These are phyloP conservation scores for Solenopsis invicta DNA, from an alignment of 1,140 invertebrate species.

Conservation along the genomic window DNA sequence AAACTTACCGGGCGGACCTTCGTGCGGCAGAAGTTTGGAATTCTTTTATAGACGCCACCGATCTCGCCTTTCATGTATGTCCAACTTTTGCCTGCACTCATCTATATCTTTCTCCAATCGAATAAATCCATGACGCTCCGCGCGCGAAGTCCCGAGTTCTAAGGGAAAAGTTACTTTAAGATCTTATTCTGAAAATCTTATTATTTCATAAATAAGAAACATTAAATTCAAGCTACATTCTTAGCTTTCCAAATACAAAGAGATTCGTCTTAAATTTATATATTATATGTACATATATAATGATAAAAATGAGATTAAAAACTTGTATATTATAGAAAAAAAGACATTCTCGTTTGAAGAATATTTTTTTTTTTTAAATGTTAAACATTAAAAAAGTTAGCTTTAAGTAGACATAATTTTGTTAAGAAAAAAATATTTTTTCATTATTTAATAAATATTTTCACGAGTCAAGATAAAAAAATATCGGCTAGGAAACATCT, in stretches of 20 bases:
- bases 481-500: no score
- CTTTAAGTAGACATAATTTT: no score
- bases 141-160: neutral
- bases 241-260: neutral
- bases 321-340: no score
- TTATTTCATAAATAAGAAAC: neutral
- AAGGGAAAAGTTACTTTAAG: neutral
- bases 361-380: no score
- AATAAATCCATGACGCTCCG: conserved; percentile 26
- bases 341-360: no score
- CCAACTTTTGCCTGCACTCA: conserved; percentile 30
- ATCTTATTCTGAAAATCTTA: neutral
- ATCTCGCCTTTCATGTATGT: conserved; percentile 17
- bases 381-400: no score
- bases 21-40: conserved; percentile 28
- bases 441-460: no score
- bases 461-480: no score
- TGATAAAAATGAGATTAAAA: no score
- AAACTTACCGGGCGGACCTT: conserved; percentile 29
- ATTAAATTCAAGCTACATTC: neutral
- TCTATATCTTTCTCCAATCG: conserved; percentile 37
- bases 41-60: conserved; percentile 54
- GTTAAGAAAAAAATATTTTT: no score
- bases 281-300: neutral
- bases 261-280: neutral